Evolutionary conservation across 2,888 invertebrate species (phyloP), one percentile per base, ranked within the genome.

Genomic region (Sesamia inferens): DNA sequence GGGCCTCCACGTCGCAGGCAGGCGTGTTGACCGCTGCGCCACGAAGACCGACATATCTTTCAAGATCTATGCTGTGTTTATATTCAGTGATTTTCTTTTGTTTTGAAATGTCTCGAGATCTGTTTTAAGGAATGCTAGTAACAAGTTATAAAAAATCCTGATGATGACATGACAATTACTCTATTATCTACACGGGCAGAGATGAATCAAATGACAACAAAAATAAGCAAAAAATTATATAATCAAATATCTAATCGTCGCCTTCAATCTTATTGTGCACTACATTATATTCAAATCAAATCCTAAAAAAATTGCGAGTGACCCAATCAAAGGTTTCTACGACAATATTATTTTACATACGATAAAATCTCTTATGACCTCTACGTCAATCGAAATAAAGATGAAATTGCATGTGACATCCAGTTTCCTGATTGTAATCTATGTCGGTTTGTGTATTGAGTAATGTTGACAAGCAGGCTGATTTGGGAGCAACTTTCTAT

Each of bases 401-500:
- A 79, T 71, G 76, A 82, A 82, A 79, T 82, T 84, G 47, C 42
- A 74, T 62, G 62, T 76, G 67, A 77, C 78, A 71, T 81, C 71
- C 57, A 73, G 74, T 81, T 79, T 66, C 71, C 69, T 73, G 81
- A 82, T 73, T 39, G 85, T 82, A 84, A 85, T 86, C 74, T 78
- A 76, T 79, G 76, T 82, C 67, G 78, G 87, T 81, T 71, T 79
- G 76, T 72, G 82, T 88, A 91, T 94, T 94, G 94, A 89, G 94
- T 92, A 94, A 94, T 90, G 92, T 92, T 92, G 93, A 93, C 93
- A 94, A 90, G 91, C 86, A 85, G 88, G 89, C 86, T 89, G 92
- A 93, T 94, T 94, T 94, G 91, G 92, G 94, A 94, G 92, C 94
- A 94, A 94, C 94, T 94, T 94, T 94, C 94, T 94, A 94, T 93